Percentiles rank a stretch among this genome's conserved stretches.
These are phyloP conservation scores for Alfaro cultratus DNA, from an alignment of 2,797 vertebrate genomes.

Conservation along the genomic window DNA sequence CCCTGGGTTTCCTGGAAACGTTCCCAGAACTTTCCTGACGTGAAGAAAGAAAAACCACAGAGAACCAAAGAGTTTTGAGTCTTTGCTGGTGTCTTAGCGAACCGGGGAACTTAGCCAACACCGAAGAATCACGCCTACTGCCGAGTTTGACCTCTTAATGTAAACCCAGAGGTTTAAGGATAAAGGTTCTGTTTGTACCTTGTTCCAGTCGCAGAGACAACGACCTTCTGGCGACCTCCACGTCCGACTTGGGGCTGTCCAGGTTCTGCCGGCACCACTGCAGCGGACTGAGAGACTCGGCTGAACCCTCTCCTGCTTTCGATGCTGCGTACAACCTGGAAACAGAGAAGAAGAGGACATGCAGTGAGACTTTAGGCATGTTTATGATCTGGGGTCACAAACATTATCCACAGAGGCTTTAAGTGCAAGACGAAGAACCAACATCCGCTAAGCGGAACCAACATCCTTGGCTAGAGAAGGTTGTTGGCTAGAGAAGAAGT, in stretches of 20 bases:
- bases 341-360: background rate
- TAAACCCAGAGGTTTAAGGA: background rate
- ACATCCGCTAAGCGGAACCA: background rate
- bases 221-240: conserved; percentile 87
- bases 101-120: background rate
- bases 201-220: conserved; percentile 88
- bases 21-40: background rate
- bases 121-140: background rate
- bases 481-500: background rate
- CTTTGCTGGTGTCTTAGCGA: background rate
- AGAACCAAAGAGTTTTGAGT: background rate
- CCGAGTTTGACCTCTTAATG: background rate
- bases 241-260: conserved; percentile 87
- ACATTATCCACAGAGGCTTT: background rate
- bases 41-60: background rate
- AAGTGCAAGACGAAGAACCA: background rate
- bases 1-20: background rate
- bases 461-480: background rate
- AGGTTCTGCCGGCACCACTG: conserved; percentile 92
- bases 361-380: background rate
- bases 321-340: conserved; percentile 88
- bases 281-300: conserved; percentile 77
- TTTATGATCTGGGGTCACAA: background rate
- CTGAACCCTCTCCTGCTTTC: conserved; percentile 66
- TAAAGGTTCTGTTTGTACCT: conserved; percentile 66